Evolutionary conservation across 2,888 invertebrate species (phyloP).

Genomic region (Patella ulyssiponensis): DNA sequence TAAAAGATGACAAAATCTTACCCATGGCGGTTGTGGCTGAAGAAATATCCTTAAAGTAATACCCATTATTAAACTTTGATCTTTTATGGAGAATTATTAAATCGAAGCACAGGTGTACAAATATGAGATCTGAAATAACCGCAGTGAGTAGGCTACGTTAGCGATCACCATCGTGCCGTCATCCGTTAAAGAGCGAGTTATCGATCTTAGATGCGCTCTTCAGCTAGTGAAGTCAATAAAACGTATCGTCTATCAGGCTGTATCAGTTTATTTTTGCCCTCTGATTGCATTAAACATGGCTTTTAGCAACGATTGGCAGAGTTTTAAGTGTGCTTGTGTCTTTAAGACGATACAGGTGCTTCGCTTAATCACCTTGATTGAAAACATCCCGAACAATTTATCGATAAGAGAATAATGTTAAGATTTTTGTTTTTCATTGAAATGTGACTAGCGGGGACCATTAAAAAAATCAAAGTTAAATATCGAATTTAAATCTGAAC

Average conservation of each 20-base stretch:
- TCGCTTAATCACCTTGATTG: constrained; percentile 8
- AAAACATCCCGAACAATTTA: not conserved
- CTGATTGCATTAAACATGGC: not conserved
- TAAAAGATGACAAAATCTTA: too few relatives aligned
- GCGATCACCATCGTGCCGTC: constrained; percentile 3
- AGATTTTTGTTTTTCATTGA: too few relatives aligned
- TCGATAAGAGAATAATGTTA: too few relatives aligned
- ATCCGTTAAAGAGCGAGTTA: constrained; percentile 19
- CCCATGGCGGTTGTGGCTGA: too few relatives aligned
- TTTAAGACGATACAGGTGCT: constrained; percentile 2
- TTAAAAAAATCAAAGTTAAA: too few relatives aligned
- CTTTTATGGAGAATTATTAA: not conserved
- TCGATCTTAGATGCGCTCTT: constrained; percentile 22
- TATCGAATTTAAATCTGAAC: too few relatives aligned
- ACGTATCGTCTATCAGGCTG: not conserved
- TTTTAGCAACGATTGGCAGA: constrained; percentile 1
- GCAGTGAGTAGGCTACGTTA: not conserved
- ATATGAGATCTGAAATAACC: constrained; percentile 1
- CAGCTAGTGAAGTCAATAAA: constrained; percentile 25
- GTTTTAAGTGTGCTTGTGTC: constrained; percentile 9
- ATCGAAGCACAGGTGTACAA: constrained; percentile 8
- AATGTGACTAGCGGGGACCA: too few relatives aligned
- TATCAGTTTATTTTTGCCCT: constrained; percentile 11
- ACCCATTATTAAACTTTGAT: not conserved
- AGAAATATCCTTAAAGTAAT: too few relatives aligned